phyloP scores from a whole-genome alignment of 1,140 invertebrate genomes.

The Drosophila setifemur region DNA sequence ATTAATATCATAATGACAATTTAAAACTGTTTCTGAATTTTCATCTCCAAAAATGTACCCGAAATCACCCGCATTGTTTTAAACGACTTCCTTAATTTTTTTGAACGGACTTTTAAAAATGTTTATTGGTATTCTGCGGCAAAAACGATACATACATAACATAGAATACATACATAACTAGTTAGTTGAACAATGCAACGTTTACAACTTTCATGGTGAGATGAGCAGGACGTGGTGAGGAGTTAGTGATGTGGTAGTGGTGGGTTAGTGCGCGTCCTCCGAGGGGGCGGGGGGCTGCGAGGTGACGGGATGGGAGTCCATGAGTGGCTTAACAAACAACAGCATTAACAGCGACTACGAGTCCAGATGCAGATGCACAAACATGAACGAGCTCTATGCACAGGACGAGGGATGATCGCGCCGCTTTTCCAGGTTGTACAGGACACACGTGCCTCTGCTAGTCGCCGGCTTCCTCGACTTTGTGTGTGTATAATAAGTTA shows the following conservation, averaged over 20 bases:
- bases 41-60: no score
- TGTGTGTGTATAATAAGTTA: conserved; percentile 21
- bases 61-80: background rate
- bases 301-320: conserved; percentile 1
- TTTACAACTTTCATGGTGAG: conserved; percentile 33
- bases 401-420: conserved; percentile 34
- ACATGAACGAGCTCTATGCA: background rate
- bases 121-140: conserved; percentile 55
- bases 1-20: no score
- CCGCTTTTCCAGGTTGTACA: conserved; percentile 49
- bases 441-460: conserved; percentile 50
- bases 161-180: conserved; percentile 66
- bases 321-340: conserved; percentile 39
- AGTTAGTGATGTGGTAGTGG: background rate
- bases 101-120: conserved; percentile 47
- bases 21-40: no score
- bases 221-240: background rate
- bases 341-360: conserved; percentile 33
- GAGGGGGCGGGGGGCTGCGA: background rate
- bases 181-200: conserved; percentile 48
- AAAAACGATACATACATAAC: conserved; percentile 53
- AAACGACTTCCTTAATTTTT: conserved; percentile 10
- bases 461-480: conserved; percentile 27
- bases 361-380: conserved; percentile 8
- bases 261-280: conserved; percentile 5